A percentile compares a stretch with the other conserved stretches of the same genome.
Conservation (phyloP, 2,113 vertebrate genomes). For the Psammodynastes pulverulentus region DNA sequence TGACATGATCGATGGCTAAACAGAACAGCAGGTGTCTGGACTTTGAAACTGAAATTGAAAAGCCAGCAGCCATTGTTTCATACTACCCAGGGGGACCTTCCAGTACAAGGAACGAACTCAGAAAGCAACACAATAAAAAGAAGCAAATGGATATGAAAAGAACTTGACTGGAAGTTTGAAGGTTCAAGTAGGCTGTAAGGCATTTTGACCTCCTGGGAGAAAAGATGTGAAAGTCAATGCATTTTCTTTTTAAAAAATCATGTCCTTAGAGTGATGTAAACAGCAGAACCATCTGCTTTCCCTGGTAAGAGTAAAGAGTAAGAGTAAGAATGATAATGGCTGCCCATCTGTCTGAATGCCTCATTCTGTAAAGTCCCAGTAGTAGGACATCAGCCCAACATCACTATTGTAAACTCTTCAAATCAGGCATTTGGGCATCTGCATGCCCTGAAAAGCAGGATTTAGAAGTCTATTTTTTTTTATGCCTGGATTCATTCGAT, state of each 20-base stretch:
- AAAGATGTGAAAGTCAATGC: neutral
- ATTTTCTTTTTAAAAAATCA: neutral
- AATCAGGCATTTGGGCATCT: neutral
- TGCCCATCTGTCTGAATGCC: neutral
- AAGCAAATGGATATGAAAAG: neutral
- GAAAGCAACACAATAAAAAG: neutral
- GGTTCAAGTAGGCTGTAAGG: neutral
- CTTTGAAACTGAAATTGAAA: neutral
- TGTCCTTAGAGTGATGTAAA: neutral
- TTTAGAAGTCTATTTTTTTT: neutral
- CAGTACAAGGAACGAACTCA: neutral
- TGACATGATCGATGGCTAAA: constrained; percentile 7
- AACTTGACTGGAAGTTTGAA: neutral
- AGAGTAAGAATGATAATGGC: neutral
- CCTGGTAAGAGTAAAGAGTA: neutral
- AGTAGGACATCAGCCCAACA: neutral
- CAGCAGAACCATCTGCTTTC: neutral
- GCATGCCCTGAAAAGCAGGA: neutral
- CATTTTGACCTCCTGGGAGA: neutral
- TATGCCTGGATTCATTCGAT: neutral
- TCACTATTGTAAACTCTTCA: neutral
- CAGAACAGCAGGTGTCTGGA: neutral
- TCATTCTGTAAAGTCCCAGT: neutral
- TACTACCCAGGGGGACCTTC: neutral
- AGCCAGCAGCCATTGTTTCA: neutral